Evolutionary conservation across 2,113 vertebrate species (phyloP).

Genomic region (Amphiprion ocellaris): DNA sequence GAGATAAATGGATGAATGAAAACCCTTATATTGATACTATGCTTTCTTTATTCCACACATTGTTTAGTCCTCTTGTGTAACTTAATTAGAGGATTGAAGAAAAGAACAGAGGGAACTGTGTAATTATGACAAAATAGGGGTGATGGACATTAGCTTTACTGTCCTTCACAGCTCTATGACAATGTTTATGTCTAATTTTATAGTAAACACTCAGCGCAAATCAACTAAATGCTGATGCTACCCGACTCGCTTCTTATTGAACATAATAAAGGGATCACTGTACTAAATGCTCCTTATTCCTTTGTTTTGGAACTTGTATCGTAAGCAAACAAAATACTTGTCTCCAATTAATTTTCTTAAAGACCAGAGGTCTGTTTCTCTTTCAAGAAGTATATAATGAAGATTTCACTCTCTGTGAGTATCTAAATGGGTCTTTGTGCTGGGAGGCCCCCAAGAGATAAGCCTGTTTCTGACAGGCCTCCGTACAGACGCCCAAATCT

Average conservation of each 20-base stretch:
- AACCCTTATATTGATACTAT: not conserved
- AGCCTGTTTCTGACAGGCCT: conserved; percentile 84
- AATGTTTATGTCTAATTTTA: not conserved
- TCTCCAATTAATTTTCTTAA: conserved; percentile 68
- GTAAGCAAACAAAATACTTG: conserved; percentile 43
- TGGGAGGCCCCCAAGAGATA: conserved; percentile 80
- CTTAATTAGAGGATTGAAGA: not conserved
- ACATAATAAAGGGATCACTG: conserved; percentile 26
- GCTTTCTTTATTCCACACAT: not conserved
- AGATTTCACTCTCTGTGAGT: conserved; percentile 79
- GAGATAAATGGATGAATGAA: conserved; percentile 38
- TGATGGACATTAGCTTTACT: not conserved
- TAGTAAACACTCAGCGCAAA: not conserved
- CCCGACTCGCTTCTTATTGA: not conserved
- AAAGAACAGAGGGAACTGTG: not conserved
- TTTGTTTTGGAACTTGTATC: conserved; percentile 30
- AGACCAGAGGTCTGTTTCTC: conserved; percentile 67
- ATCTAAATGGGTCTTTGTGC: conserved; percentile 81
- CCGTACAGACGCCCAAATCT: conserved; percentile 81
- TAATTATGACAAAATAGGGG: not conserved
- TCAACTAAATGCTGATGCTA: not conserved
- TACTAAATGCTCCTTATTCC: conserved; percentile 23
- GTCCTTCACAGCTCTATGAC: not conserved
- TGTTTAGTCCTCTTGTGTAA: not conserved
- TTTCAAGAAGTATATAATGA: conserved; percentile 79